These are phyloP conservation scores for Aricia artaxerxes DNA, from an alignment of 2,888 invertebrate species.

Conservation along the genomic window DNA sequence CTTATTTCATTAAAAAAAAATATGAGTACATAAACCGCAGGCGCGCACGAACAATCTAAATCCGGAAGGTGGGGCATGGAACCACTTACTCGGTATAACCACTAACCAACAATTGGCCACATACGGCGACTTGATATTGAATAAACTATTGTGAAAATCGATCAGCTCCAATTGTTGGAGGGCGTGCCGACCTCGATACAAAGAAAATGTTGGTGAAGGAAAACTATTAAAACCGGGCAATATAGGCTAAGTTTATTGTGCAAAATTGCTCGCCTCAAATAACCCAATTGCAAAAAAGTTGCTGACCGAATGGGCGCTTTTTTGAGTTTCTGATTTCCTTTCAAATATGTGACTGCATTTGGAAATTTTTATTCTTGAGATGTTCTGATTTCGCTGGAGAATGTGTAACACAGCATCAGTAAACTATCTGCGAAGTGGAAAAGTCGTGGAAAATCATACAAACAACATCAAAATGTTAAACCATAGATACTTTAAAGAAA, in stretches of 20 bases:
- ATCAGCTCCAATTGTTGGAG: constrained; percentile 18
- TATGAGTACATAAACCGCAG: background rate
- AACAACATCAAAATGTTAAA: no score
- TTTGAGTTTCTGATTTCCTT: background rate
- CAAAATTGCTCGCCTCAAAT: background rate
- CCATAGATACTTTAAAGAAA: no score
- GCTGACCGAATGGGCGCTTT: background rate
- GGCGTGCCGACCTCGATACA: constrained; percentile 28
- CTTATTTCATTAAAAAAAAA: no score
- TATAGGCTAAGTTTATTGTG: constrained; percentile 9
- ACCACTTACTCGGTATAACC: background rate
- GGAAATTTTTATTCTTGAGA: background rate
- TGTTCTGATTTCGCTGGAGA: no score
- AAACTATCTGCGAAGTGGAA: no score
- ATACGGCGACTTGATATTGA: constrained; percentile 20
- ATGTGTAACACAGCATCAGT: no score
- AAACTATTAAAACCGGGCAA: constrained; percentile 5
- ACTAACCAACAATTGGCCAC: background rate
- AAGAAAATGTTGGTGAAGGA: constrained; percentile 18
- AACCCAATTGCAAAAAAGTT: background rate
- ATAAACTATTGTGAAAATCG: constrained; percentile 27
- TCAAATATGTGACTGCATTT: background rate
- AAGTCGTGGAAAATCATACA: no score
- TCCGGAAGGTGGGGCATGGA: background rate
- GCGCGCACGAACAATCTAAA: background rate